Base-by-base conservation (phyloP, 1,140 invertebrate genomes). In the Conus betulinus region DNA sequence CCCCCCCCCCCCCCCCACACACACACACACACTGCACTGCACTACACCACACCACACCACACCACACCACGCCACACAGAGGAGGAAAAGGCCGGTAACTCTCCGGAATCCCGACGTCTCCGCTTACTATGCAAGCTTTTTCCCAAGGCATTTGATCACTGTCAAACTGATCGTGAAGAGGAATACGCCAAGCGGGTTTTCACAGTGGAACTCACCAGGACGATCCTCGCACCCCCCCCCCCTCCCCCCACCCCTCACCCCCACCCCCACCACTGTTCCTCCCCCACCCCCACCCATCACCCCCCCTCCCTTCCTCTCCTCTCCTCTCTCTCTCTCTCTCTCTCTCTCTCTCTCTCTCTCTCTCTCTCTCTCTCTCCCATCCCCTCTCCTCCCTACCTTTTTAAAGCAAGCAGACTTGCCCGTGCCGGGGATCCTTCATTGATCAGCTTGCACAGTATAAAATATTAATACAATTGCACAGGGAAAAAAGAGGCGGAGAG, bases 381-480 rank as follows among this genome's bases (percentile, higher is more conserved):
- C 27, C 76, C 17, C 39, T 1, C 11, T 78, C 17, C 76, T 17
- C 79, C 39, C 51, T 25, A 53, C 23, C 79, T 81, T 78, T 78
- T 78, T 51, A 39, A 78, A 78, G 39, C 76, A 39, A 39, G 25
- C 20, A 81, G 53, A 81, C 17, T 15, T 10, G 79, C 20, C 79
- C 8, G 79, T 81, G 79, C 27, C 3, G 51, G 39, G 51, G 39
- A 6, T 20, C 0, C 67, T 71, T 71, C 79, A 81, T 81, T 81
- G 79, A 81, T 81, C 79, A 81, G 79, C 23, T 23, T 53, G 27
- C 17, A 51, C 79, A 53, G 79, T 81, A 81, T 81, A 81, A 81
- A 81, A 81, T 81, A 81, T 81, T 81, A 81, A 81, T 81, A 81
- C 79, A 81, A 81, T 81, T 81, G 79, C 79, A 53, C 7, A 8